Conservation (phyloP, 2,888 invertebrate species). For the Lithophane ornitopus region DNA sequence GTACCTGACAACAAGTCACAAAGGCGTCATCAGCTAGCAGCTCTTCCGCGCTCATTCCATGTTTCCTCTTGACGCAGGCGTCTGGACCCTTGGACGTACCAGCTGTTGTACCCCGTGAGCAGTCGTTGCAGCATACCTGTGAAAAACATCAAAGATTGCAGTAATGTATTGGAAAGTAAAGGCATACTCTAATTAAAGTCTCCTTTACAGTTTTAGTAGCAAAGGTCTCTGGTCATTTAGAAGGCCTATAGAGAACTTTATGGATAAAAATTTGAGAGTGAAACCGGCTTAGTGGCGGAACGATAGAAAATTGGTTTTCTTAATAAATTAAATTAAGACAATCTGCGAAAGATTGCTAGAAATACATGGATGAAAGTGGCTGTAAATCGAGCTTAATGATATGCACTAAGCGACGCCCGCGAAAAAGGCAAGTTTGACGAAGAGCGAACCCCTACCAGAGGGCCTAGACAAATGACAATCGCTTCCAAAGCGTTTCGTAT, state of each 20-base stretch:
- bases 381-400: not conserved
- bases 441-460: no score
- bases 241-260: not conserved
- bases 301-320: not conserved
- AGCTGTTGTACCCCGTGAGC: conserved; percentile 71
- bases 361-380: not conserved
- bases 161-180: not conserved
- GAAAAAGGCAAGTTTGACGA: no score
- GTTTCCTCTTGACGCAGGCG: conserved; percentile 68
- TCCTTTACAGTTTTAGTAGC: not conserved
- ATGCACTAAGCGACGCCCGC: not conserved
- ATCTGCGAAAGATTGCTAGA: not conserved
- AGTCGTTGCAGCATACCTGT: conserved; percentile 84
- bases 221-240: not conserved
- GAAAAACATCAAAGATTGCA: not conserved
- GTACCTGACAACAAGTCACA: conserved; percentile 82
- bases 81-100: conserved; percentile 68
- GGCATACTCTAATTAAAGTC: not conserved
- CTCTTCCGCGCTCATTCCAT: conserved; percentile 76
- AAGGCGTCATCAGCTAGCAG: conserved; percentile 80
- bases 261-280: not conserved
- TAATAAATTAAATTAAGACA: not conserved
- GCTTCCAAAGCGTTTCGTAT: no score
- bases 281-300: not conserved
- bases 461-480: no score